Evolutionary conservation across 2,888 invertebrate genomes (phyloP).

Genomic region (Nymphalis polychloros): DNA sequence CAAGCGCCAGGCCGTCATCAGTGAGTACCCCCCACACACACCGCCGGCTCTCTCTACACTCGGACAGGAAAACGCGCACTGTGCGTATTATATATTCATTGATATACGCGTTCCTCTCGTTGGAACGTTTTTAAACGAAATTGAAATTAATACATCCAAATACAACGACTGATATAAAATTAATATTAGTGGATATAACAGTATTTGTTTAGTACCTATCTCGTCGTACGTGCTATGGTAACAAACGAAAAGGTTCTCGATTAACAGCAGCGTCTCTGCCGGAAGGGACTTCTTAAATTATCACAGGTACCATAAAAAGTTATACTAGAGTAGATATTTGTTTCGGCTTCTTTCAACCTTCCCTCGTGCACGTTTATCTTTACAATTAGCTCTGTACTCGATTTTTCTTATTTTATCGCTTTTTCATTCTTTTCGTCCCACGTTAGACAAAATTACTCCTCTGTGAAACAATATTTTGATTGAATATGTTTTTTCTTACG

Average conservation of each 20-base stretch:
- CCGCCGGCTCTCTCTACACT: no score
- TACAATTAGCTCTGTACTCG: background rate
- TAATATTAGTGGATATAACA: no score
- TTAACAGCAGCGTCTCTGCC: background rate
- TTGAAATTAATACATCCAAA: no score
- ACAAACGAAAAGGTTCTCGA: background rate
- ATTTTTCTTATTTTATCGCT: background rate
- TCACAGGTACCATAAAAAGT: slow-evolving; percentile 1
- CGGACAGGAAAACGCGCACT: no score
- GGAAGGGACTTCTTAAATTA: slow-evolving; percentile 1
- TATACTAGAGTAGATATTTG: background rate
- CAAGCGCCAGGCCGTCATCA: slow-evolving; percentile 95
- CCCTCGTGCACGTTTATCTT: slow-evolving; percentile 5
- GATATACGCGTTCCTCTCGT: no score
- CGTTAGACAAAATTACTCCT: background rate
- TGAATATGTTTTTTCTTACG: no score
- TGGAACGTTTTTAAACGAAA: no score
- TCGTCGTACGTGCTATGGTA: background rate
- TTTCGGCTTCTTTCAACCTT: slow-evolving; percentile 6
- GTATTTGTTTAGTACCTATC: no score
- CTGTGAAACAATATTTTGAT: no score
- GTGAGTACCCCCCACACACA: slow-evolving; percentile 81
- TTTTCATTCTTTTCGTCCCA: background rate
- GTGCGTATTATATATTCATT: no score
- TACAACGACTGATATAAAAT: no score